Base-by-base conservation (phyloP, 1,140 invertebrate genomes). In the Bombyx mandarina region DNA sequence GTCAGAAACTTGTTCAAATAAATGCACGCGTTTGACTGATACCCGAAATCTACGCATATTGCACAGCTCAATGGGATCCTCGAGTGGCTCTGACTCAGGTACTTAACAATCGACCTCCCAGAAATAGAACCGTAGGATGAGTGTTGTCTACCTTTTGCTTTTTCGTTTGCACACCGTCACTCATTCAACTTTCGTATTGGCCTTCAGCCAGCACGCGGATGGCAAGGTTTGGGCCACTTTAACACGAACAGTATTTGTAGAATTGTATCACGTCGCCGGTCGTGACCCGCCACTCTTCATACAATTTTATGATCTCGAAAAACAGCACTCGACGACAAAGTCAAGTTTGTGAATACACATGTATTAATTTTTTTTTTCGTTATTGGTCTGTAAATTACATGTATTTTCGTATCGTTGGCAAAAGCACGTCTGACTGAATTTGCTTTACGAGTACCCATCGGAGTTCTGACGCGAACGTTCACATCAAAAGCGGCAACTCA, bases 181-280 rank as follows among this genome's bases (percentile, higher is more conserved):
- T 82, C 77, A 84, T 86, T 86, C 78, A 84, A 86, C 80, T 72
- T 59, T 43, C 26, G 56, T 61, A 61, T 77, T 86, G 82, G 82
- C 78, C 72, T 78, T 69, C 65, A 62, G 77, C 82, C 82, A 84
- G 79, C 72, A 77, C 66, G 64, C 58, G 65, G 65, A 71, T 77
- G 66, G 72, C 76, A 73, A 68, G 64, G 66, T 67, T 63, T 60
- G 67, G 56, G 72, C 67, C 60, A 72, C 63, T 71, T 72, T 71
- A 69, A 75, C 54, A 58, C 55, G 51, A 45, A 56, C 61, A 57
- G 66, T 63, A 68, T 73, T 74, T 72, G 59, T 60, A 64, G 68
- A 68, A 67, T 66, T 51, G 57, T 63, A 61, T 67, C 69, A 71
- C 64, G 67, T 66, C 64, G 61, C 67, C 59, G 45, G 56, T 45